Evolutionary conservation across 2,113 vertebrate species (phyloP), one percentile per base, ranked within the genome.

Genomic region (Tauraco erythrolophus): DNA sequence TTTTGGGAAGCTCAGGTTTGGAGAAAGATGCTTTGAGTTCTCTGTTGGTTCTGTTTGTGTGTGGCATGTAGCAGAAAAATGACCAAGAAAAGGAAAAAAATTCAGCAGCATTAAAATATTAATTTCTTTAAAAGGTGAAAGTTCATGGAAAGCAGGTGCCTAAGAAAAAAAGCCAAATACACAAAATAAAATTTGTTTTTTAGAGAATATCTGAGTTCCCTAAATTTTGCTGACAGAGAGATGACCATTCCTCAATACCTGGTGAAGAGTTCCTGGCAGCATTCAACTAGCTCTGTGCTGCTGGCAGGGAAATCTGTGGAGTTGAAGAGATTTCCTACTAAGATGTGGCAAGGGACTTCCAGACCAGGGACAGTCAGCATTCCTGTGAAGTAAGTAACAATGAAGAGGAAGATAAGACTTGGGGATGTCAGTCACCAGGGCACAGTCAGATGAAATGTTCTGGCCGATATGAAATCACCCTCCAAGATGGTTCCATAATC

Each of bases 231-330:
- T 50, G 11, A 60, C 16, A 80, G 54, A 92, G 62, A 9, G 22
- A 45, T n/a, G 60, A 88, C 75, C 8, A 14, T 43, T 93, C 28
- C 19, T 91, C 31, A 82, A 35, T 98, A 99, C 99, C 98, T 98
- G 96, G 60, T 75, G 50, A 98, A 97, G 13, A 99, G 96, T n/a
- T 88, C 93, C 65, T 96, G 95, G 95, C 99, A 99, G 95, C 99
- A 99, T 82, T 95, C 64, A 45, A 97, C 11, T 24, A 99, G 58
- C 27, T 97, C 37, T 33, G 98, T 96, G 88, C 77, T 98, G 78
- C 97, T 98, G 75, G 28, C 88, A 77, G 97, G 84, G 9, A 79
- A 79, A 58, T 80, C 95, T 35, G 96, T 97, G 83, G 88, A 97
- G 89, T 94, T 97, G 87, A 98, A 98, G 46, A 79, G 45, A 25